A percentile compares a stretch with the other conserved stretches of the same genome.
These are phyloP conservation scores for Meles meles DNA, from an alignment of 2,113 vertebrate species.

Conservation along the genomic window DNA sequence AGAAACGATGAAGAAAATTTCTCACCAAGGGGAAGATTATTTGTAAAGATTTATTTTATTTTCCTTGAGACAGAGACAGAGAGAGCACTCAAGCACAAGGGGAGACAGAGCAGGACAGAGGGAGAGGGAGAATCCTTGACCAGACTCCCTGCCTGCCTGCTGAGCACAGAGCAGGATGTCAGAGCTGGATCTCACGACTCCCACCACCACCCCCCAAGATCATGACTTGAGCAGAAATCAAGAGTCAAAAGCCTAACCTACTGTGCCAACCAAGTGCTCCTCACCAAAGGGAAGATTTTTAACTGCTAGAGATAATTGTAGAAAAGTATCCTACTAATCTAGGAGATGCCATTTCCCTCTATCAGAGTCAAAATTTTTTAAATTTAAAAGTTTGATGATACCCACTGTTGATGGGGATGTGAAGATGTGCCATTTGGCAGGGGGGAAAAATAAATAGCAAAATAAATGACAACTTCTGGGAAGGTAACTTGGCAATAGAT, in stretches of 20 bases:
- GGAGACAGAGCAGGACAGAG: too few species aligned
- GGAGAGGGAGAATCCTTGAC: not conserved
- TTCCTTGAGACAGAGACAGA: not conserved
- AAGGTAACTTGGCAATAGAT: not conserved
- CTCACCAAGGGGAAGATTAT: not conserved
- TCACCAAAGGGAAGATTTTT: not conserved
- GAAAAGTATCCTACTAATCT: slow-evolving; percentile 47
- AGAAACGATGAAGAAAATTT: slow-evolving; percentile 17
- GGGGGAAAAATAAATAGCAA: not conserved
- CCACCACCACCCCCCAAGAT: not conserved
- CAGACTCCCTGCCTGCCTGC: not conserved
- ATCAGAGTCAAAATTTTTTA: not conserved
- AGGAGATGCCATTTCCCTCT: slow-evolving; percentile 17
- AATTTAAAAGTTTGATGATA: slow-evolving; percentile 40
- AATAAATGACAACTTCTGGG: not conserved
- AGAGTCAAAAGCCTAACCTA: not conserved
- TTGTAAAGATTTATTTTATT: not conserved
- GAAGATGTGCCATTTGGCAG: slow-evolving; percentile 35
- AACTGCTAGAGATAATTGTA: slow-evolving; percentile 49
- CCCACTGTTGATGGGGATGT: not conserved
- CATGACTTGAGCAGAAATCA: not conserved
- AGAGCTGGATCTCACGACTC: not conserved
- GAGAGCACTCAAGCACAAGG: too few species aligned
- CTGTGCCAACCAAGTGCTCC: not conserved
- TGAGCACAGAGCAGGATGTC: not conserved